Base-by-base conservation (phyloP, 2,888 invertebrate species). In the Lasioglossum figueresi region DNA sequence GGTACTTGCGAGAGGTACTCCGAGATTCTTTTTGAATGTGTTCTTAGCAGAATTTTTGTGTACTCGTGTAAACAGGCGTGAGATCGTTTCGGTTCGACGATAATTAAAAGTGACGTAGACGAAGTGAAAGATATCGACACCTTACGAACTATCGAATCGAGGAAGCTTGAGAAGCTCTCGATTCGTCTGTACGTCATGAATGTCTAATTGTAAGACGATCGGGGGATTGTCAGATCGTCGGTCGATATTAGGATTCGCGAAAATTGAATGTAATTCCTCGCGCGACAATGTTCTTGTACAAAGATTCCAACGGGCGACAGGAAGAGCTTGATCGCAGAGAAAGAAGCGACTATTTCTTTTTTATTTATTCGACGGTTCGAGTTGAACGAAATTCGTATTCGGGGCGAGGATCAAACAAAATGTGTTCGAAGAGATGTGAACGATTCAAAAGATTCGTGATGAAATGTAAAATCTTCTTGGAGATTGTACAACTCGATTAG, bases 401-500 rank as follows among this genome's bases (percentile, higher is more conserved):
- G 59, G 71, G 14, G 72, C 37, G 34, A n/a, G 23, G 23, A 76
- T 40, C 59, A 27, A 34, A 78, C 59, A 66, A 73, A n/a, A 14
- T 63, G 85, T 52, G 71, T 63, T 56, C 74, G 77, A 66, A 56
- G 71, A 77, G 74, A 77, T 1, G 59, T 43, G 82, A 71, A 70
- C 75, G 59, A 66, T 48, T 8, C 27, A 43, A 16, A 48, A 43
- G 19, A 76, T 74, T 66, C 16, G 48, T 37, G 27, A 10, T 19
- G 37, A 63, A 34, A 70, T 4, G 27, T 8, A 2, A 43, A 10
- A 10, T 63, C 31, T 34, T 31, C 3, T 19, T 8, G 27, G 68
- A 37, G 66, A 74, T 52, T 86, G 89, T 88, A 80, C 86, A 88
- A 88, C 77, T 70, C 40, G 23, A 72, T 74, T 76, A 81, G 85